Evolutionary conservation across 2,797 vertebrate genomes (phyloP), one percentile per base, ranked within the genome.

Genomic region (Chloroceryle inda): DNA sequence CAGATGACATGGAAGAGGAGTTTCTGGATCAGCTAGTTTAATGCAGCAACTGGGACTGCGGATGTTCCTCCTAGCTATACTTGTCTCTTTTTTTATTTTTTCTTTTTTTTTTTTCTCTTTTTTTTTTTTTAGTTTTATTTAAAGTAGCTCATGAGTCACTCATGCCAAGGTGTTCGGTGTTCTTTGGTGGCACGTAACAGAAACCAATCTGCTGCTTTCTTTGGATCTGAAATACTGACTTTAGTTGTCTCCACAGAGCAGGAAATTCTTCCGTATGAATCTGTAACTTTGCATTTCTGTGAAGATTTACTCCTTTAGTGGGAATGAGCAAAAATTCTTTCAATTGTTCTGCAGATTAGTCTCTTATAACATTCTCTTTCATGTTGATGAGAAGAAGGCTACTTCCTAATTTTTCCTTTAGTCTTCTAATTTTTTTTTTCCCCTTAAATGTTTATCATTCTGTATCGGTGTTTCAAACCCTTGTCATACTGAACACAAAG

Each of bases 21-120:
- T 94, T 92, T 86, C 95, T 94, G 62, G 82, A 88, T 88, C 58
- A 85, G 73, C 63, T 92, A 16, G 50, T 82, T n/a, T n/a, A n/a
- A n/a, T n/a, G n/a, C n/a, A n/a, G n/a, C n/a, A n/a, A n/a, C n/a
- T n/a, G n/a, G n/a, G n/a, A n/a, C n/a, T n/a, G n/a, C n/a, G n/a
- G n/a, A n/a, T n/a, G n/a, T n/a, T 94, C 69, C 63, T 92, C 50
- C 59, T 68, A 40, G 72, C 82, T 78, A 1, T 24, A 37, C 86
- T 67, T 83, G 16, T 55, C 8, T 4, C 55, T 20, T 72, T 68
- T 47, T n/a, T 45, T 27, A 26, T 53, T 33, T 56, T 56, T 33
- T 40, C 35, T 35, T 9, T 29, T 52, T 17, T 78, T 35, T 9
- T 29, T 52, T 17, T 78, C 71, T 61, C 23, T 40, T 42, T 23